These are phyloP conservation scores for Ctenochaetus hawaiiensis DNA, from an alignment of 2,797 vertebrate species.

Conservation along the genomic window DNA sequence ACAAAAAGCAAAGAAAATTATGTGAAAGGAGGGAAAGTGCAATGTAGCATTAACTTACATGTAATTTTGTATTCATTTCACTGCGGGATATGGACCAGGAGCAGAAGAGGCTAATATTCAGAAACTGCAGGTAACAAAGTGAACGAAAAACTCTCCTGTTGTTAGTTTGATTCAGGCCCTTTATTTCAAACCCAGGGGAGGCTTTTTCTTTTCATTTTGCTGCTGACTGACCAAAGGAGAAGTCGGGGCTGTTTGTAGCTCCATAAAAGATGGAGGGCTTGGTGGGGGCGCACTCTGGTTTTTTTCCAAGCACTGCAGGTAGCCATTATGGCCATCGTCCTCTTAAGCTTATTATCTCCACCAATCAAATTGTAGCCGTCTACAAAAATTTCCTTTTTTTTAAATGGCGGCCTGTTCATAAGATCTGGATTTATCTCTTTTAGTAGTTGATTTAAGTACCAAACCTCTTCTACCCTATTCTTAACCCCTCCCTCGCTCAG, in stretches of 20 bases:
- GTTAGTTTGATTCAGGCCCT: constrained; percentile 90
- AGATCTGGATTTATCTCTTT: constrained; percentile 78
- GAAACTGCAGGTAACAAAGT: constrained; percentile 94
- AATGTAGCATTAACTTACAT: constrained; percentile 60
- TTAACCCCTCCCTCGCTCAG: constrained; percentile 61
- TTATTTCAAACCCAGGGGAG: constrained; percentile 90
- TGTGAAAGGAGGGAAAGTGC: constrained; percentile 42
- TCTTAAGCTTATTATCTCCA: constrained; percentile 81
- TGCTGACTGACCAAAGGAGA: constrained; percentile 68
- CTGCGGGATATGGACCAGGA: constrained; percentile 70
- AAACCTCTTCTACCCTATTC: constrained; percentile 67
- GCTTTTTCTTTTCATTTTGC: constrained; percentile 83
- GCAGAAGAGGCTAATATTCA: constrained; percentile 88
- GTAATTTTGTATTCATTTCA: constrained; percentile 72
- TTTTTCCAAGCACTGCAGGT: constrained; percentile 89
- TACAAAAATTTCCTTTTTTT: constrained; percentile 48
- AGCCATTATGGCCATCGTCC: constrained; percentile 85
- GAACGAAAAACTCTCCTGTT: constrained; percentile 87
- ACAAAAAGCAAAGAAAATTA: constrained; percentile 28
- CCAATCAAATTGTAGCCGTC: constrained; percentile 65
- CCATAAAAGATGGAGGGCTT: constrained; percentile 85
- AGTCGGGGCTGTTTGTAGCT: constrained; percentile 72
- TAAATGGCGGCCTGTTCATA: constrained; percentile 69
- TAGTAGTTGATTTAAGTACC: constrained; percentile 76
- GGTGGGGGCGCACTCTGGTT: constrained; percentile 78